These are phyloP conservation scores for Augochlorella aurata DNA, from an alignment of 2,888 invertebrate species.

Conservation along the genomic window DNA sequence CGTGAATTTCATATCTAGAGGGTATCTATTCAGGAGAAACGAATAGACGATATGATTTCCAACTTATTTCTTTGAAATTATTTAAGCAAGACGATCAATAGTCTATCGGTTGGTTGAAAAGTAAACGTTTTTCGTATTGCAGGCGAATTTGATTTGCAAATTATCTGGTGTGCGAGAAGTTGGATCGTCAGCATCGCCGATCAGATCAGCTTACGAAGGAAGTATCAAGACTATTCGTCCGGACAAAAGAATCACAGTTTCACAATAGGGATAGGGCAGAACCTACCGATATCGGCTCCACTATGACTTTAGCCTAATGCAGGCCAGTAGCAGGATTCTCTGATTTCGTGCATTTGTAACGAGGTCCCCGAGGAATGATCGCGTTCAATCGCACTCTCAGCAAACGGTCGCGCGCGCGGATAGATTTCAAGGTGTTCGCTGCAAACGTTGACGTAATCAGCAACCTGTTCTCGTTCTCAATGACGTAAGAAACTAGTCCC, in stretches of 20 bases:
- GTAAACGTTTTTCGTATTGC: background rate
- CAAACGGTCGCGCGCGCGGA: slow-evolving; percentile 21
- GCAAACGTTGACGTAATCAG: slow-evolving; percentile 61
- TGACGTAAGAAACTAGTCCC: slow-evolving; percentile 60
- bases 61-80: background rate
- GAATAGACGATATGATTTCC: background rate
- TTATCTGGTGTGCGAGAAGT: background rate
- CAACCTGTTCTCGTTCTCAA: slow-evolving; percentile 65
- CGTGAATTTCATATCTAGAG: background rate
- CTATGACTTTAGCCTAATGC: background rate
- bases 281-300: too few species aligned
- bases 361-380: slow-evolving; percentile 9
- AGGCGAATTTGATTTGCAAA: background rate
- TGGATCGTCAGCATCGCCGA: background rate
- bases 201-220: background rate
- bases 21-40: too few species aligned
- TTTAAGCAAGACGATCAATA: background rate
- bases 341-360: background rate
- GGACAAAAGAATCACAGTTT: background rate
- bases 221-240: background rate
- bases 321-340: background rate
- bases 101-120: background rate
- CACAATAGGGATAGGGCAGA: background rate
- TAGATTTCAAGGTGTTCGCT: slow-evolving; percentile 44
- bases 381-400: slow-evolving; percentile 32